Base-by-base conservation (phyloP, 2,888 invertebrate species). In the Drosophila nr. fundita region DNA sequence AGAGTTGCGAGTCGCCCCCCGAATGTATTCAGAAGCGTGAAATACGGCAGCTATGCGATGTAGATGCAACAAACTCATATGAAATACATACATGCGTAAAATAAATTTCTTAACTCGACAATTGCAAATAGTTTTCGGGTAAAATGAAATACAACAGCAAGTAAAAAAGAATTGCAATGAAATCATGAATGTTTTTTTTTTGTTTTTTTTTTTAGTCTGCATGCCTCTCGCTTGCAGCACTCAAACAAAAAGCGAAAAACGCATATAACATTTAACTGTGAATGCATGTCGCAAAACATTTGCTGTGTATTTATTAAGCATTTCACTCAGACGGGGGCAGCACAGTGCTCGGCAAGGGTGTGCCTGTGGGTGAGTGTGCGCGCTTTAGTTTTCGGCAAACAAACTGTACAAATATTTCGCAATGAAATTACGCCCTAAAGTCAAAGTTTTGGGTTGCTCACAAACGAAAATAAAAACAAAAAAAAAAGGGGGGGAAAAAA, bases 351-450 rank as follows among this genome's bases (percentile, higher is more conserved):
- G 32, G 32, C 13, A 38, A 18, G 24, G 18, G 36, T 55, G 27
- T 45, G 54, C 32, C 54, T 15, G 38, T 55, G 63, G 49, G 60
- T 52, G 73, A 38, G 49, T 72, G 65, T 58, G 75, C 66, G 58
- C 49, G 54, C 76, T 73, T 68, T 77, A 77, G 60, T 68, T 74
- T 71, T 68, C 74, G 68, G 45, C 67, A 78, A 78, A 78, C 76
- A 78, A 79, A 76, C 78, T 75, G 71, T 48, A 79, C 81, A 84
- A 87, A 84, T 84, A 80, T 87, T 84, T 87, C 84, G 80, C 84
- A 84, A 84, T 84, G 80, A 84, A 84, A 84, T 87, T 87, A 84
- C 84, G 84, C 80, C 84, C 84, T 80, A 78, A 87, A 84, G 87
- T 87, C 84, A 87, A 84, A 84, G 74, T 84, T 83, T 87, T 83